phyloP scores from a whole-genome alignment of 2,888 invertebrate genomes.

The Gerosis bhagava region DNA sequence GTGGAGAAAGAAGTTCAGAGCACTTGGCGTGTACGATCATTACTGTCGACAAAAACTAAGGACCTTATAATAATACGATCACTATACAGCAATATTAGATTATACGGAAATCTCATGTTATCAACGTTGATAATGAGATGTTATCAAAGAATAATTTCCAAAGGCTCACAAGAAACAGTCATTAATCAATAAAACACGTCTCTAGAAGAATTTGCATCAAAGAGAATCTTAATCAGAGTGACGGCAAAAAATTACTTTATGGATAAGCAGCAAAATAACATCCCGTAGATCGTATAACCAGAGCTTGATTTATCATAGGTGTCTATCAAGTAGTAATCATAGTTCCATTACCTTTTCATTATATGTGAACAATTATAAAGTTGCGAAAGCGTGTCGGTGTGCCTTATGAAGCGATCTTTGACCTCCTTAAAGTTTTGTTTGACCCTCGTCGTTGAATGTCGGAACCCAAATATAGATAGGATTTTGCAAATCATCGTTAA shows the following conservation, averaged over 20 bases:
- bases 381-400: conserved; percentile 44
- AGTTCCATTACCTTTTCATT: conserved; percentile 59
- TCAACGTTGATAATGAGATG: conserved; percentile 24
- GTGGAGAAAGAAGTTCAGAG: too few relatives aligned
- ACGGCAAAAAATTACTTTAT: conserved; percentile 46
- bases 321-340: conserved; percentile 61
- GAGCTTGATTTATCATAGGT: conserved; percentile 59
- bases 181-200: conserved; percentile 54
- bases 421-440: conserved; percentile 37
- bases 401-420: conserved; percentile 43
- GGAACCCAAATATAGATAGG: conserved; percentile 23
- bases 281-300: conserved; percentile 31
- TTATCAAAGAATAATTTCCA: conserved; percentile 37
- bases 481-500: conserved; percentile 35
- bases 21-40: conserved; percentile 6
- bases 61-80: conserved; percentile 16
- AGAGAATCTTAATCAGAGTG: conserved; percentile 49
- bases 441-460: conserved; percentile 14
- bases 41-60: conserved; percentile 20
- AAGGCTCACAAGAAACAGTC: conserved; percentile 46
- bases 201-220: conserved; percentile 39
- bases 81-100: conserved; percentile 18
- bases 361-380: conserved; percentile 53
- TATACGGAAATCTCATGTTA: conserved; percentile 15
- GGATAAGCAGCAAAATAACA: conserved; percentile 40